Conservation (phyloP, 2,113 vertebrate genomes). For the Hemibagrus wyckioides region DNA sequence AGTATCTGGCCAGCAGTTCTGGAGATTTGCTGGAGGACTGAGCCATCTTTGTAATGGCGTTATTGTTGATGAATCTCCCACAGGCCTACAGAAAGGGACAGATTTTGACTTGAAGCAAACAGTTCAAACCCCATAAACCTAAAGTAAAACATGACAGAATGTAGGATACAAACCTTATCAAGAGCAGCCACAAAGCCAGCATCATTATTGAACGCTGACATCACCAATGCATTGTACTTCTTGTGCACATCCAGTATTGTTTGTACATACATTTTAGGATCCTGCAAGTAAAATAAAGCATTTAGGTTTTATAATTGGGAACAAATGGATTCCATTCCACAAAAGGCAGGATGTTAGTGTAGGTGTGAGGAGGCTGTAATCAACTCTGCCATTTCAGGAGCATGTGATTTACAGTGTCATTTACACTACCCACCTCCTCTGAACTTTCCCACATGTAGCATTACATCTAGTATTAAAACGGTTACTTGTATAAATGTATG, state of each 20-base stretch:
- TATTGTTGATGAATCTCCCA: conserved; percentile 98
- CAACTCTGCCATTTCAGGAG: background rate
- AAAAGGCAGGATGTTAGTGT: background rate
- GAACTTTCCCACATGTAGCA: background rate
- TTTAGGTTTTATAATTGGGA: background rate
- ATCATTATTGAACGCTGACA: conserved; percentile 99
- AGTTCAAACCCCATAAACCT: background rate
- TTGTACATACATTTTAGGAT: conserved; percentile 99
- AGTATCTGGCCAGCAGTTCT: conserved; percentile 94
- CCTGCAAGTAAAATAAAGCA: conserved; percentile 68
- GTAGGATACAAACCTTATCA: conserved; percentile 81
- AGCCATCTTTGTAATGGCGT: conserved; percentile 97
- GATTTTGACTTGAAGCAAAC: background rate
- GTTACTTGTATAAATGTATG: background rate
- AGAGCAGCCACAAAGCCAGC: conserved; percentile 96
- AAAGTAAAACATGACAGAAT: background rate
- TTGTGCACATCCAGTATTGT: conserved; percentile 98
- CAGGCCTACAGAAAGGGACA: conserved; percentile 79
- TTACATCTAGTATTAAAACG: background rate
- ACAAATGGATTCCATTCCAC: background rate
- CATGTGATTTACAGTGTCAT: conserved; percentile 7
- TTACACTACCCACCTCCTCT: background rate
- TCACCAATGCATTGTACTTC: conserved; percentile 97
- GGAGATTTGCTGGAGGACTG: conserved; percentile 99
- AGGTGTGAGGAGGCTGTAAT: background rate